Conservation (phyloP, 2,797 vertebrate species). For the Channallabes apus region DNA sequence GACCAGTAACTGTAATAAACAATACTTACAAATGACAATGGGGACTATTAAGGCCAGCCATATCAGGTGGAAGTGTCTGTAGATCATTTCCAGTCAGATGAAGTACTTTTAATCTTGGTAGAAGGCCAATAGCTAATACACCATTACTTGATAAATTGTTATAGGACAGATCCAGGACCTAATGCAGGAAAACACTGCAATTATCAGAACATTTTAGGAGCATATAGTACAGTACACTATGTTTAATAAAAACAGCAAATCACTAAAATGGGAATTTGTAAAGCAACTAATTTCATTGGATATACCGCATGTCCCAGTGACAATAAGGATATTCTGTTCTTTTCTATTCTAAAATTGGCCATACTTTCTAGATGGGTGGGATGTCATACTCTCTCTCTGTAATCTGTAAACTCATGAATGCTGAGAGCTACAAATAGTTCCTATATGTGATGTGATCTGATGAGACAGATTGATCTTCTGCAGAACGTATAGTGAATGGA, state of each 20-base stretch:
- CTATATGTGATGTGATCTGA: neutral
- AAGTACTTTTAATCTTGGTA: slow-evolving; percentile 78
- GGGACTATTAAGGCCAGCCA: slow-evolving; percentile 62
- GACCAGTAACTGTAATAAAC: neutral
- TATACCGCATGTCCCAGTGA: too few species aligned
- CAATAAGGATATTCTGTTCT: too few species aligned
- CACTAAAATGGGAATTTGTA: neutral
- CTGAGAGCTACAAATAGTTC: neutral
- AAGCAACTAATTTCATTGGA: too few species aligned
- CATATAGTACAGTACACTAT: neutral
- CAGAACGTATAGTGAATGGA: too few species aligned
- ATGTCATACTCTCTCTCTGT: neutral
- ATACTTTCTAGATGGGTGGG: neutral
- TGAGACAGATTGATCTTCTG: too few species aligned
- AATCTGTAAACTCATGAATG: neutral
- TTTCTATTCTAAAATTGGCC: neutral
- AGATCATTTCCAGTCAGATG: slow-evolving; percentile 82
- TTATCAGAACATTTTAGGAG: neutral
- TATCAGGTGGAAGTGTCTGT: slow-evolving; percentile 71
- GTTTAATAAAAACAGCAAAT: neutral
- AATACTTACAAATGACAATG: slow-evolving; percentile 39
- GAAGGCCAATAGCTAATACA: slow-evolving; percentile 69
- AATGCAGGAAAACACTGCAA: slow-evolving; percentile 27
- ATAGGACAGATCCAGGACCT: slow-evolving; percentile 87
- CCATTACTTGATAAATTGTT: slow-evolving; percentile 75